Evolutionary conservation across 37 sponge, comb jelly and placozoan species (phyloP), one percentile per base, ranked within the genome.

Genomic region (Dysidea cf. avara): DNA sequence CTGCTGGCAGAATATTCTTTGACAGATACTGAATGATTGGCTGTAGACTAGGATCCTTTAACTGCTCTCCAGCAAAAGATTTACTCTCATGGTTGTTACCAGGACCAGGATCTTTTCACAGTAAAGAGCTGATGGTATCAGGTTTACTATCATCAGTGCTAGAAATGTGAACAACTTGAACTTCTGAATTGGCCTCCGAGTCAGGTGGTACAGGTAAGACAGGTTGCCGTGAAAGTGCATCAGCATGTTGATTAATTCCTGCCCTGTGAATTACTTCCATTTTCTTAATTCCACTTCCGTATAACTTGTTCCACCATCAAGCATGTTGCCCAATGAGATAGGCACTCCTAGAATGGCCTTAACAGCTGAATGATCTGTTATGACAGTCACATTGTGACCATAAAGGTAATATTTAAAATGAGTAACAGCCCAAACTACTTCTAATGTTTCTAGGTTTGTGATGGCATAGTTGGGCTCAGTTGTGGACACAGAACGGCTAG

Each of bases 171-270:
- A n/a, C n/a, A n/a, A n/a, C n/a, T n/a, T n/a, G n/a, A n/a, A n/a
- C n/a, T n/a, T n/a, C n/a, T n/a, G n/a, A n/a, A n/a, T n/a, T n/a
- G n/a, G n/a, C n/a, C n/a, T n/a, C n/a, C n/a, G n/a, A n/a, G n/a
- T n/a, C n/a, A n/a, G n/a, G n/a, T n/a, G n/a, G n/a, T n/a, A n/a
- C 46, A 26, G 71, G 71, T 7, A 22, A 21, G 30, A 33, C 29
- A 1, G 70, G 71, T n/a, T 24, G 57, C 33, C 80, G 28, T 1
- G 80, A 79, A 7, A 79, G 80, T 21, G 80, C 80, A 56, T 79
- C 80, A 31, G 80, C 80, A 69, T 55, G 54, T 39, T 6, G 25
- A 36, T 79, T 79, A 33, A 57, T 66, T 14, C 80, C 80, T 33
- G 56, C 14, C 26, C 25, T 28, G 50, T 79, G 57, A 29, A 68